These are phyloP conservation scores for Zygogramma bicolorata DNA, from an alignment of 2,888 invertebrate genomes.

Conservation along the genomic window DNA sequence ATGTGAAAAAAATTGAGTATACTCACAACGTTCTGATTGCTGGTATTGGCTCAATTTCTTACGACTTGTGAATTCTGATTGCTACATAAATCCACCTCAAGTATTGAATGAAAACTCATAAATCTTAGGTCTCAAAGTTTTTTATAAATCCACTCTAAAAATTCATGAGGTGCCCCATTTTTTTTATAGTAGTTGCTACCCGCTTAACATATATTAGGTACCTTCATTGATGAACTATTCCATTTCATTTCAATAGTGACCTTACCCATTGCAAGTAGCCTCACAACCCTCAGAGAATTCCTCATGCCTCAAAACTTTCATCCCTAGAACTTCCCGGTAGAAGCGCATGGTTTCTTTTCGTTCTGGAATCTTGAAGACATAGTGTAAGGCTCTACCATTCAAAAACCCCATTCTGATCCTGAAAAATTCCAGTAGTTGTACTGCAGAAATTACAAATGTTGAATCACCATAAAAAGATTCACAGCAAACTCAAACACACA, in stretches of 20 bases:
- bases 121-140: no score
- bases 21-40: no score
- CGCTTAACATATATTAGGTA: no score
- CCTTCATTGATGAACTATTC: no score
- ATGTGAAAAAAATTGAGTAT: no score
- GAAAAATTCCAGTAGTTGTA: background rate
- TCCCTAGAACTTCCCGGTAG: constrained; percentile 90
- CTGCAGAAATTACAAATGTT: background rate
- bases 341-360: constrained; percentile 87
- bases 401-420: constrained; percentile 47
- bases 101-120: no score
- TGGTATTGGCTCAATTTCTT: no score
- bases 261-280: constrained; percentile 96
- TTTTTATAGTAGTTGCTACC: no score
- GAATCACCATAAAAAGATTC: background rate
- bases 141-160: no score
- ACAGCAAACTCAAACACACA: background rate
- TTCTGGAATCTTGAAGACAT: constrained; percentile 96
- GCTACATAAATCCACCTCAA: no score
- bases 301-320: constrained; percentile 97
- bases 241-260: constrained; percentile 18
- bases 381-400: constrained; percentile 88
- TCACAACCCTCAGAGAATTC: constrained; percentile 98
- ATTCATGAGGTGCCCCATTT: no score
- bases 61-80: no score